Percentiles rank a stretch among this genome's conserved stretches.
Evolutionary conservation across 2,888 invertebrate genomes (phyloP).

Genomic region (Steinernema carpocapsae): DNA sequence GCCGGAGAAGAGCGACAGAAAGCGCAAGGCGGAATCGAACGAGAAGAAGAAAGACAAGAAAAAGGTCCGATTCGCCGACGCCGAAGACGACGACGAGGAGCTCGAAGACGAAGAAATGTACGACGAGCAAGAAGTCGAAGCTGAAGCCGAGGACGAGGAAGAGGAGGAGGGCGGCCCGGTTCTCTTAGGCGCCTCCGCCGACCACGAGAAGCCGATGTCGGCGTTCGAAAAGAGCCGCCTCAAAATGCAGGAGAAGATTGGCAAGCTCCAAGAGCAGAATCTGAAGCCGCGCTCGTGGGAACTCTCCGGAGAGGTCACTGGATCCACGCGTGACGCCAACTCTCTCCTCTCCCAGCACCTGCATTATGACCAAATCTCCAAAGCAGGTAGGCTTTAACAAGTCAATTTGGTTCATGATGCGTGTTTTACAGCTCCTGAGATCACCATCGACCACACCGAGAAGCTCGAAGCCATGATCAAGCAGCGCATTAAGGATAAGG

Average conservation of each 20-base stretch:
- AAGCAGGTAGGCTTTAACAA: conserved; percentile 41
- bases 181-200: conserved; percentile 36
- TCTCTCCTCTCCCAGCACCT: conserved; percentile 88
- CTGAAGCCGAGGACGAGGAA: conserved; percentile 40
- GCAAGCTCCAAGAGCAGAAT: conserved; percentile 71
- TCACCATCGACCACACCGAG: conserved; percentile 86
- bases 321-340: conserved; percentile 83
- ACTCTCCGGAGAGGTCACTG: conserved; percentile 85
- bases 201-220: conserved; percentile 33
- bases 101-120: conserved; percentile 40
- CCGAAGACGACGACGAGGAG: conserved; percentile 43
- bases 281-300: conserved; percentile 90
- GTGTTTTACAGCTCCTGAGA: conserved; percentile 78
- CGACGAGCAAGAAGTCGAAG: too few relatives aligned
- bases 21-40: not conserved
- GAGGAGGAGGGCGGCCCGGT: conserved; percentile 36
- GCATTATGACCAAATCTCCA: conserved; percentile 54
- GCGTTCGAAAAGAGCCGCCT: conserved; percentile 30
- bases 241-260: conserved; percentile 69
- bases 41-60: conserved; percentile 33
- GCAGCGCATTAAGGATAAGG: conserved; percentile 85
- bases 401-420: not conserved
- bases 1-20: conserved; percentile 39
- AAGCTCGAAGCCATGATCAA: conserved; percentile 88
- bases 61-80: conserved; percentile 49